Evolutionary conservation across 2,113 vertebrate species (phyloP).

Genomic region (Turnix velox): DNA sequence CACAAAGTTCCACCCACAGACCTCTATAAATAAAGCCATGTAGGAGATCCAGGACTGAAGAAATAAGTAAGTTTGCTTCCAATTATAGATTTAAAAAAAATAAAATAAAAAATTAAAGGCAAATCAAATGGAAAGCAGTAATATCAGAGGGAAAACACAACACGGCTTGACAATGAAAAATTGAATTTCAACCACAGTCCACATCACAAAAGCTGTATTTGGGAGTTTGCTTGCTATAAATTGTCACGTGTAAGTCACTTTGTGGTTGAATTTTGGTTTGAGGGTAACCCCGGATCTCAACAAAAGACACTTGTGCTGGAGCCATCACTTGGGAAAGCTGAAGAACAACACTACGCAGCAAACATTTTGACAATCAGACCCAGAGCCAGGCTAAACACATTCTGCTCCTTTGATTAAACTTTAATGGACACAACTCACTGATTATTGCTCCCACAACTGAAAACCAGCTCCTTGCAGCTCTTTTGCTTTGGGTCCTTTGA

Average conservation of each 20-base stretch:
- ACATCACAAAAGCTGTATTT: accelerated
- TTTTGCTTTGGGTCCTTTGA: not conserved
- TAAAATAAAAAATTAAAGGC: no score
- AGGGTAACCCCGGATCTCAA: not conserved
- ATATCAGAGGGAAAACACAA: not conserved
- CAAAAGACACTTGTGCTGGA: not conserved
- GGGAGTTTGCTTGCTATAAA: not conserved
- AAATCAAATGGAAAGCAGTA: not conserved
- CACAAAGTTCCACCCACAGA: slow-evolving; percentile 56
- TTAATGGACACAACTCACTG: not conserved
- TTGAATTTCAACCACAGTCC: not conserved
- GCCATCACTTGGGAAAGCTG: not conserved
- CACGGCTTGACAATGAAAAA: not conserved
- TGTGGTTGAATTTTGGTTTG: not conserved
- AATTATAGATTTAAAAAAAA: not conserved
- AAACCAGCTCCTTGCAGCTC: not conserved
- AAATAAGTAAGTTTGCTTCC: slow-evolving; percentile 40
- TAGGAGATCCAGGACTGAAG: slow-evolving; percentile 58
- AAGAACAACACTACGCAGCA: not conserved
- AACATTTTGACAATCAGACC: not conserved
- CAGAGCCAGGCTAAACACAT: not conserved
- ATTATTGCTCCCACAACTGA: not conserved
- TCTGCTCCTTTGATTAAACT: not conserved
- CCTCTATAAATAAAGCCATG: slow-evolving; percentile 69
- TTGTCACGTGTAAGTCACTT: accelerated